phyloP scores from a whole-genome alignment of 1,140 invertebrate genomes.

The Tachypleus tridentatus region DNA sequence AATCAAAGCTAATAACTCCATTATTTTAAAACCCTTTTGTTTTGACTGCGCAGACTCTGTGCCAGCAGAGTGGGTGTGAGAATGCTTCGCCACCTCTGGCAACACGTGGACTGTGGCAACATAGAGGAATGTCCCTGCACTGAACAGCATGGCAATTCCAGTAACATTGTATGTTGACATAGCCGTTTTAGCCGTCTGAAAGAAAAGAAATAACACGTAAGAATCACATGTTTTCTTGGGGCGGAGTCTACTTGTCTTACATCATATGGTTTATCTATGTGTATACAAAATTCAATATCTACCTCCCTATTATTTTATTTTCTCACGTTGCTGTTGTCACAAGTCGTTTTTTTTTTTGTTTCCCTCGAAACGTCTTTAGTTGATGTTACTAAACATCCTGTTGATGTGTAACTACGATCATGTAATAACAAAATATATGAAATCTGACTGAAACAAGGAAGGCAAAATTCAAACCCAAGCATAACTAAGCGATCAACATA shows the following conservation, averaged over 20 bases:
- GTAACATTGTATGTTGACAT: slow-evolving; percentile 78
- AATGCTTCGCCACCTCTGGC: slow-evolving; percentile 62
- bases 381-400: no score
- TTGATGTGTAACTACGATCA: no score
- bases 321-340: no score
- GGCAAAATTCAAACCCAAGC: no score
- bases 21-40: slow-evolving; percentile 48
- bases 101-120: slow-evolving; percentile 97
- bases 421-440: no score
- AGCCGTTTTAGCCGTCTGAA: slow-evolving; percentile 40
- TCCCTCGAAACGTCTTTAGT: no score
- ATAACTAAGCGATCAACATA: no score
- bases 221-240: background rate
- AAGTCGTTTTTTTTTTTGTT: background rate
- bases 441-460: no score
- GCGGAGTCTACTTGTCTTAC: background rate
- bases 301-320: no score
- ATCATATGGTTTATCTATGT: no score
- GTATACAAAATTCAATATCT: no score
- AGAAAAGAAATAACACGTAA: slow-evolving; percentile 5
- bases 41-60: slow-evolving; percentile 25
- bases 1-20: slow-evolving; percentile 70
- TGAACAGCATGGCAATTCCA: slow-evolving; percentile 95
- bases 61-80: slow-evolving; percentile 37
- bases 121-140: slow-evolving; percentile 96